A percentile compares a stretch with the other conserved stretches of the same genome.
These are phyloP conservation scores for Apostichopus leukothele DNA, from an alignment of 53 echinoderm and acorn worm genomes.

Conservation along the genomic window DNA sequence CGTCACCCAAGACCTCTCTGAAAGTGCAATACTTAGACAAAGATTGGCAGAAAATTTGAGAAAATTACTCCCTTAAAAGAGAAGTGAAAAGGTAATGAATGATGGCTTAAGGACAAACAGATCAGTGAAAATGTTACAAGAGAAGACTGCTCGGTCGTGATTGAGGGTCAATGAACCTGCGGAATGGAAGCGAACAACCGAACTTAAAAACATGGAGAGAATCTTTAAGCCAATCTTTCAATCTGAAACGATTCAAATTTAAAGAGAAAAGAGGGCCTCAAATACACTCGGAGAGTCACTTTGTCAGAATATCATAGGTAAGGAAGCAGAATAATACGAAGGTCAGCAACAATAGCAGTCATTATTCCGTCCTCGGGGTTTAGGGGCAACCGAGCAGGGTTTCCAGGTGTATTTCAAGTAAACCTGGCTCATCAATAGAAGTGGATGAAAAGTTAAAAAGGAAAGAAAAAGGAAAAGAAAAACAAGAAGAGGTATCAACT, in stretches of 20 bases:
- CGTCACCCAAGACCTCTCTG: not conserved
- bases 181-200: not conserved
- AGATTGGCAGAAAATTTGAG: conserved; percentile 18
- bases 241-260: conserved; percentile 12
- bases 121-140: not conserved
- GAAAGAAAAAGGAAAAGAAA: not conserved
- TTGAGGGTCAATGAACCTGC: conserved; percentile 31
- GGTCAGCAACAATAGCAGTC: conserved; percentile 39
- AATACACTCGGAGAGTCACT: conserved; percentile 39
- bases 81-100: conserved; percentile 29
- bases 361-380: conserved; percentile 39
- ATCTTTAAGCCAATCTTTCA: conserved; percentile 26
- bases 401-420: conserved; percentile 15
- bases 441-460: conserved; percentile 24
- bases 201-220: not conserved
- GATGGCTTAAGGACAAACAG: conserved; percentile 30
- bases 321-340: conserved; percentile 35
- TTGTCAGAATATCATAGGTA: conserved; percentile 36
- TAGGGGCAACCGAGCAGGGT: conserved; percentile 1
- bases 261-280: conserved; percentile 43
- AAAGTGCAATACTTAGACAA: not conserved
- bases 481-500: not conserved
- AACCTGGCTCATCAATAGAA: conserved; percentile 5
- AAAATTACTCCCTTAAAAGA: conserved; percentile 18
- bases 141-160: conserved; percentile 6